Evolutionary conservation across 2,113 vertebrate species (phyloP).

Genomic region (Fulica atra): DNA sequence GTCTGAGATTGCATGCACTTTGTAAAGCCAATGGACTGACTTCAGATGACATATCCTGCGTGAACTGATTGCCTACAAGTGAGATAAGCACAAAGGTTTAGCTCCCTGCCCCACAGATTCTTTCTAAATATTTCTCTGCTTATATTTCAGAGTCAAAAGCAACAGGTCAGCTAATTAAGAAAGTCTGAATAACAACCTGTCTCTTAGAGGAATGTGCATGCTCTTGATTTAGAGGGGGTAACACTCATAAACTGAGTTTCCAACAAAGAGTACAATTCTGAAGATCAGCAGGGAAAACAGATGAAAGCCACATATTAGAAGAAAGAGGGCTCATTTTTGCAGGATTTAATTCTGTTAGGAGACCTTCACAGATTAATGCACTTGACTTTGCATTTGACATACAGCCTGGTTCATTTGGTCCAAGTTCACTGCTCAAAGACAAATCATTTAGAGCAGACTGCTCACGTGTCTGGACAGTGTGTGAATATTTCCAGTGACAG

Average conservation of each 20-base stretch:
- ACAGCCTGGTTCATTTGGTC: background rate
- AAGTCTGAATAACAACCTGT: background rate
- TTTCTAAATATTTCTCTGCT: conserved; percentile 11
- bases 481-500: background rate
- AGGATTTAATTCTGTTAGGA: background rate
- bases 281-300: background rate
- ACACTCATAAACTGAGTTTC: background rate
- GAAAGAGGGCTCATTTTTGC: background rate
- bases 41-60: background rate
- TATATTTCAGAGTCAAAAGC: background rate
- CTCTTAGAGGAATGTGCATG: background rate
- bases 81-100: background rate
- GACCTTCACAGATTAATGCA: background rate
- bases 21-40: conserved; percentile 22
- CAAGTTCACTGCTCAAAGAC: background rate
- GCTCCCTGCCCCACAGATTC: background rate
- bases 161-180: background rate
- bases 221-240: background rate
- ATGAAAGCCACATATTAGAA: background rate
- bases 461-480: background rate
- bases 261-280: background rate
- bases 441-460: background rate
- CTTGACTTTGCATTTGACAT: too few relatives aligned
- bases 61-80: background rate
- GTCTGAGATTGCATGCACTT: background rate